Conservation (phyloP, 2,113 vertebrate species). For the Pipa parva region DNA sequence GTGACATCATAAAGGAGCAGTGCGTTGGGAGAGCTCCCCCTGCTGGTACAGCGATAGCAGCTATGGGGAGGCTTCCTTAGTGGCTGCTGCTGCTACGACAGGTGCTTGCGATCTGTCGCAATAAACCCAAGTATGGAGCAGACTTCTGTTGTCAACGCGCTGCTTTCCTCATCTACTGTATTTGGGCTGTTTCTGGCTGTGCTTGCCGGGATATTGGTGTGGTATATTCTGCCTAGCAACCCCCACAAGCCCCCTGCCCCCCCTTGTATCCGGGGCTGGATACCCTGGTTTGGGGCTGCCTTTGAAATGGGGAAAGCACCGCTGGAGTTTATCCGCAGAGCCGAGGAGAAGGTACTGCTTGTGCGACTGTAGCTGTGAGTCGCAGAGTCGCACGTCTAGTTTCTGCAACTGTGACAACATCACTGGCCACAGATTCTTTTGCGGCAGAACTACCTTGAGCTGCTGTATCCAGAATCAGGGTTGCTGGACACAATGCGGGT, state of each 20-base stretch:
- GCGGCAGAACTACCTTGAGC: too few relatives aligned
- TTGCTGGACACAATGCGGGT: too few relatives aligned
- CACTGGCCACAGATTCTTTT: too few relatives aligned
- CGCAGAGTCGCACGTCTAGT: too few relatives aligned
- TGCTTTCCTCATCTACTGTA: neutral
- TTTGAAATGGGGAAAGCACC: slow-evolving; percentile 69
- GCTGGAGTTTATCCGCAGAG: slow-evolving; percentile 69
- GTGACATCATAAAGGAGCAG: too few relatives aligned
- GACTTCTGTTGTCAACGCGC: neutral
- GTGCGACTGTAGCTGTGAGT: too few relatives aligned
- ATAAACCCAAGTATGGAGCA: neutral
- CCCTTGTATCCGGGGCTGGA: slow-evolving; percentile 71
- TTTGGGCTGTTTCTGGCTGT: slow-evolving; percentile 33
- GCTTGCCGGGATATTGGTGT: slow-evolving; percentile 45
- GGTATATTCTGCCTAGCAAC: slow-evolving; percentile 28
- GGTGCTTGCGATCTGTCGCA: rapidly evolving
- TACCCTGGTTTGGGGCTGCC: slow-evolving; percentile 75
- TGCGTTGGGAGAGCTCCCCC: too few relatives aligned
- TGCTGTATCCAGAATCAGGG: too few relatives aligned
- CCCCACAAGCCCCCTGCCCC: slow-evolving; percentile 33
- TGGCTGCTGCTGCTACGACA: neutral
- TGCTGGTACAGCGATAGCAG: too few relatives aligned
- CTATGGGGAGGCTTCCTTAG: neutral
- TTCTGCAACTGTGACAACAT: too few relatives aligned
- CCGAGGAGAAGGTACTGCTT: slow-evolving; percentile 67